Percentiles rank a stretch among this genome's conserved stretches.
These are phyloP conservation scores for Drosophila multiciliata DNA, from an alignment of 2,888 invertebrate genomes.

Conservation along the genomic window DNA sequence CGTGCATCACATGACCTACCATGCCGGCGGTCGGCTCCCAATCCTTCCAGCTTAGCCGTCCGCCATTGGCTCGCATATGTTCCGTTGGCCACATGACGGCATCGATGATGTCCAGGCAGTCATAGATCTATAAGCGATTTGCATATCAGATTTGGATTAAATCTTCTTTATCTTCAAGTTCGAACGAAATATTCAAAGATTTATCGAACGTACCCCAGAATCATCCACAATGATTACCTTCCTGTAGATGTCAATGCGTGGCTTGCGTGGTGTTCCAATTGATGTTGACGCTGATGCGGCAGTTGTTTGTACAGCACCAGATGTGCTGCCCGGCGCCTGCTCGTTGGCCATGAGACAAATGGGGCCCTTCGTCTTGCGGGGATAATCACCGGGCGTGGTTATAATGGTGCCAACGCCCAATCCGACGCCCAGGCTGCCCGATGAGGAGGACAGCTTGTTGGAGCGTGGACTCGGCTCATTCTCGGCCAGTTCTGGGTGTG, in stretches of 20 bases:
- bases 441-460: slow-evolving; percentile 80
- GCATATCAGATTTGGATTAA: not conserved
- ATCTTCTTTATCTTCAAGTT: not conserved
- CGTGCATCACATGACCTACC: slow-evolving; percentile 97
- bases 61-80: slow-evolving; percentile 93
- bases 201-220: slow-evolving; percentile 76
- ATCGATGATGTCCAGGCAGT: slow-evolving; percentile 96
- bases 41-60: slow-evolving; percentile 94
- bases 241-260: slow-evolving; percentile 82
- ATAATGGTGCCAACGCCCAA: slow-evolving; percentile 81
- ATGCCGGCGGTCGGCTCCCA: slow-evolving; percentile 96
- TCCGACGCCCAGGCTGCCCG: slow-evolving; percentile 81
- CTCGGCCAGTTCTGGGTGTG: slow-evolving; percentile 38
- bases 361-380: slow-evolving; percentile 83
- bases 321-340: slow-evolving; percentile 23
- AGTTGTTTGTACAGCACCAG: not conserved
- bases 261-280: slow-evolving; percentile 52
- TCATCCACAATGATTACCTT: slow-evolving; percentile 85
- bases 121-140: slow-evolving; percentile 88
- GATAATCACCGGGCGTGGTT: slow-evolving; percentile 83
- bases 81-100: slow-evolving; percentile 97
- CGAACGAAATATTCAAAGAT: not conserved
- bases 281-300: not conserved
- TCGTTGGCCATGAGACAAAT: slow-evolving; percentile 75
- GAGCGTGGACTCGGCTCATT: slow-evolving; percentile 71